Evolutionary conservation across 37 sponge, comb jelly and placozoan species (phyloP), one percentile per base, ranked within the genome.

Genomic region (Geodia barretti): DNA sequence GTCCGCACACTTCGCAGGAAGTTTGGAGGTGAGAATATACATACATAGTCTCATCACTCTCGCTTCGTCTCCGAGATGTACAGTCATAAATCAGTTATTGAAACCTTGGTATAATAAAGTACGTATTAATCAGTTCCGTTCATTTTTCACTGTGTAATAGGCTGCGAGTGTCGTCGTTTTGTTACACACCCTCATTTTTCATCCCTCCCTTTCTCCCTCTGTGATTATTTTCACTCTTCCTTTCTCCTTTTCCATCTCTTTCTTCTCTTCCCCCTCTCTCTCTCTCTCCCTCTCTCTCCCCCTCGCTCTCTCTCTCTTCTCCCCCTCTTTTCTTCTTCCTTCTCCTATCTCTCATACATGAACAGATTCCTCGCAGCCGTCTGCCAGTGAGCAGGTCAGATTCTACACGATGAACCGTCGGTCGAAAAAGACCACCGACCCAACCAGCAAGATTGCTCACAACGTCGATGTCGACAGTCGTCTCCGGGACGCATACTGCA

Each of bases 351-450:
- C n/a, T 61, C 2, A 0, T 76, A 19, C 77, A 24, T 41, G 29
- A 1, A 3, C 67, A 65, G 79, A 36, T n/a, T n/a, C n/a, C n/a
- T n/a, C n/a, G 36, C 32, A 41, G n/a, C 4, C 43, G 37, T 19
- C 70, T 32, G 33, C 80, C 35, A 4, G 0, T 30, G 38, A 79
- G 1, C 47, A 25, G 30, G 42, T 73, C 41, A 81, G 82, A 32
- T 88, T 71, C 65, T 88, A 43, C 78, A 88, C 88, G 7, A 71
- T 88, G 28, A 76, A 82, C 69, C 23, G 77, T 26, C 64, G 78
- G 23, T n/a, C 70, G n/a, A 8, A 60, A 3, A 61, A 77, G 62
- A 38, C 0, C 23, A 29, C 63, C 4, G 78, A 68, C 19, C 68
- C 76, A 30, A 38, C 36, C 61, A 74, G 41, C 37, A 32, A 28